Evolutionary conservation across 2,888 invertebrate species (phyloP), one percentile per base, ranked within the genome.

Genomic region (Mongoloraphidia duomilia): DNA sequence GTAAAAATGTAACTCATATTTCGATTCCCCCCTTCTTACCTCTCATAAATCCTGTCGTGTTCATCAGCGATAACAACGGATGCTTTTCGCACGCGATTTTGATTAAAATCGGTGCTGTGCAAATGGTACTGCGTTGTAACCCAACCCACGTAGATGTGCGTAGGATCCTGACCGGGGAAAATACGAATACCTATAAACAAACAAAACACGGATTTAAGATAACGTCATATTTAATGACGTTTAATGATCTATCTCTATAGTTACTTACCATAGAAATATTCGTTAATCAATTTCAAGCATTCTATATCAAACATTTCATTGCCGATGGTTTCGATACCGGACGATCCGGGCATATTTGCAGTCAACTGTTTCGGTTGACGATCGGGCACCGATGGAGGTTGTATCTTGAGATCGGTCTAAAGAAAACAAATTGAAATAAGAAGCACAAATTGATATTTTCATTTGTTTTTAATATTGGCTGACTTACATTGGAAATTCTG

Each of bases 101-200:
- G 84, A 65, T 91, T 93, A 65, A 94, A 90, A 61, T 92, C 88
- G 58, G 84, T 87, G 51, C 90, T 91, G 61, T 90, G 88, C 46
- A 89, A 70, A 63, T 93, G 92, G 66, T 94, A 98, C 63, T 95
- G 94, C 0, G 98, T 95, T 1, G 96, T 97, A 46, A 99, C 97
- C 98, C 98, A 99, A 13, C 99, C 98, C 1, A 98, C 87, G 67
- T 92, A 97, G 26, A 97, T 91, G 63, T 92, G 89, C 0, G 84
- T 82, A 0, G 93, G 92, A 63, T 95, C 94, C 68, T 95, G 94
- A 48, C 94, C 94, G 37, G 95, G 94, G 67, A 90, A 94, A 54
- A 95, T 86, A 53, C 86, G 74, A 52, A 78, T 78, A 8, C 82
- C 81, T 65, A 47, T 14, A 26, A 13, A n/a, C 11, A 41, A 17